Percentiles rank a stretch among this genome's conserved stretches.
These are phyloP conservation scores for Myiopsitta monachus DNA, from an alignment of 2,113 vertebrate genomes.

Conservation along the genomic window DNA sequence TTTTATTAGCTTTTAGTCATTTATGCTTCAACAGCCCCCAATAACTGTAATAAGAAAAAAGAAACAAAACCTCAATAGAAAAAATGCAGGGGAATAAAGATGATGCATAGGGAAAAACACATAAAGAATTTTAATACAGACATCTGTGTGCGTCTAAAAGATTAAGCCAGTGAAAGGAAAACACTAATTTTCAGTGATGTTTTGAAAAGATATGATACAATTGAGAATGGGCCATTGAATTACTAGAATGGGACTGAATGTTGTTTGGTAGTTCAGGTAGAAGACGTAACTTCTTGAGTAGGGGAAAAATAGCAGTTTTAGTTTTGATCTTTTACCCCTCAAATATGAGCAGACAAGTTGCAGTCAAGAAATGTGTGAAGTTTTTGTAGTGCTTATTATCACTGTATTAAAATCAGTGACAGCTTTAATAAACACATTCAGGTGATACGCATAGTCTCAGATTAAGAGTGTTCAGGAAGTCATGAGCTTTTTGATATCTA, in stretches of 20 bases:
- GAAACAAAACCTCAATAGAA: accelerated
- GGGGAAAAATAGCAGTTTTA: background rate
- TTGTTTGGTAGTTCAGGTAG: background rate
- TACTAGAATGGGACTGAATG: background rate
- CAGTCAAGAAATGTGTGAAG: background rate
- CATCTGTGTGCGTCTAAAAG: background rate
- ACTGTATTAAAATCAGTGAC: background rate
- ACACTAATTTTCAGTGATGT: background rate
- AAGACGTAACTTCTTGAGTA: background rate
- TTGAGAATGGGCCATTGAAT: background rate
- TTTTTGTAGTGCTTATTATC: background rate
- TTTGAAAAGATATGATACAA: background rate
- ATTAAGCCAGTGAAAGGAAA: background rate
- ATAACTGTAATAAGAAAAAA: background rate
- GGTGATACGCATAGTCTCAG: background rate
- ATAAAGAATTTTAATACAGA: background rate
- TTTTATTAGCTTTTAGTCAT: background rate
- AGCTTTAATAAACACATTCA: background rate
- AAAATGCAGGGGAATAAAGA: background rate
- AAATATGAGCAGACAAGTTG: background rate
- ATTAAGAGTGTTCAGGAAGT: background rate
- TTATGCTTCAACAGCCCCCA: background rate
- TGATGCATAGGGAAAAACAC: background rate
- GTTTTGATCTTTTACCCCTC: background rate
- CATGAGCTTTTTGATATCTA: background rate